phyloP scores from a whole-genome alignment of 2,113 vertebrate genomes.

The Pseudorhombus dupliciocellatus region DNA sequence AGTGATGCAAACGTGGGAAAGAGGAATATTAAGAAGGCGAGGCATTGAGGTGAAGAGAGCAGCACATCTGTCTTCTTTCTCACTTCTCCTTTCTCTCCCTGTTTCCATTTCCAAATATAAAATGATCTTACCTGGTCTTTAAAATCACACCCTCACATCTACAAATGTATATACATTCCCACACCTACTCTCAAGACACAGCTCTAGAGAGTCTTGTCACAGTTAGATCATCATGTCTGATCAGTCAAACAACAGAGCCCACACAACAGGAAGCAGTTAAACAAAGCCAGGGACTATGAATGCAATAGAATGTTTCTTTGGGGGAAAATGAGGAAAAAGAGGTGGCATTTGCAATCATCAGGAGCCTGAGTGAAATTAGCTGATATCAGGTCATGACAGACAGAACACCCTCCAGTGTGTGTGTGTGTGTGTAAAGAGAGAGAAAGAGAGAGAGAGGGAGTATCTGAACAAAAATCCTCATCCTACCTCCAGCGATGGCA shows the following conservation, averaged over 20 bases:
- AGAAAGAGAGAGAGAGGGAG: background rate
- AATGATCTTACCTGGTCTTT: too few relatives aligned
- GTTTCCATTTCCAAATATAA: too few relatives aligned
- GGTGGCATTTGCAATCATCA: background rate
- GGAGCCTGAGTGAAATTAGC: background rate
- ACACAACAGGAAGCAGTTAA: constrained; percentile 10
- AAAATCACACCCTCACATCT: too few relatives aligned
- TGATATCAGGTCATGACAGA: background rate
- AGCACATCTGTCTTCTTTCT: too few relatives aligned
- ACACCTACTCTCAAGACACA: background rate
- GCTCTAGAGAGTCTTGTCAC: constrained; percentile 8
- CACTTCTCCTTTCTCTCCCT: too few relatives aligned
- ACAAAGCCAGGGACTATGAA: constrained; percentile 7
- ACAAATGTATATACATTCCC: background rate
- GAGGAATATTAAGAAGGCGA: background rate
- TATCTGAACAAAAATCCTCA: constrained; percentile 8
- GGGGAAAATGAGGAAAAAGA: too few relatives aligned
- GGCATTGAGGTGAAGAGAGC: background rate
- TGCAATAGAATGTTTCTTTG: too few relatives aligned
- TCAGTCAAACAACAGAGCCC: constrained; percentile 3
- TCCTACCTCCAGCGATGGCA: constrained; percentile 94
- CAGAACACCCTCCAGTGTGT: background rate
- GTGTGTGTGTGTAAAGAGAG: background rate
- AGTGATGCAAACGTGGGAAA: background rate
- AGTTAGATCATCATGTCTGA: constrained; percentile 24